Percentiles rank a stretch among this genome's conserved stretches.
Evolutionary conservation across 1,140 invertebrate genomes (phyloP).

Genomic region (Solen grandis): DNA sequence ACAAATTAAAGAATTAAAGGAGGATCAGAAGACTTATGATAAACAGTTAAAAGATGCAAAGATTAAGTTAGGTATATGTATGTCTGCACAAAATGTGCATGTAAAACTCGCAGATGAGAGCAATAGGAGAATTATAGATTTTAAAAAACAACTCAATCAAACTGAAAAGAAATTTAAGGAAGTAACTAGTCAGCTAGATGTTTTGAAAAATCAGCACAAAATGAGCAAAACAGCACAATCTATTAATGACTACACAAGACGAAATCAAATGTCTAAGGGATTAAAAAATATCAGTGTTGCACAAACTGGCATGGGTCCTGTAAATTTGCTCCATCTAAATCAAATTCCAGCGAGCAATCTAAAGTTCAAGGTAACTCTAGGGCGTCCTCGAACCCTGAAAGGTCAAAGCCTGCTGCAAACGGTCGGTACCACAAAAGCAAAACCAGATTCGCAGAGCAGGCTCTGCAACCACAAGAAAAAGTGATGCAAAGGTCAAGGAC

Average conservation of each 20-base stretch:
- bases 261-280: conserved; percentile 5
- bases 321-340: conserved; percentile 25
- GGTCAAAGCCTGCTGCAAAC: background rate
- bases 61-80: conserved; percentile 28
- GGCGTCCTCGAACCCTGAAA: background rate
- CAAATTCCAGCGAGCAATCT: background rate
- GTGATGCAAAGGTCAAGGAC: no score
- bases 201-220: conserved; percentile 48
- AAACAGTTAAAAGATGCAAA: conserved; percentile 40
- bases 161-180: conserved; percentile 42
- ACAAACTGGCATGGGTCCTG: conserved; percentile 23
- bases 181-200: conserved; percentile 10
- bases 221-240: conserved; percentile 52
- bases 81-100: conserved; percentile 34
- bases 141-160: conserved; percentile 29
- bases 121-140: conserved; percentile 12
- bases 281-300: conserved; percentile 18
- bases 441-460: no score
- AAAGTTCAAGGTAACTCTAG: background rate
- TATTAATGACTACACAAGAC: conserved; percentile 49
- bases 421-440: no score
- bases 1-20: conserved; percentile 15
- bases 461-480: no score
- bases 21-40: conserved; percentile 36
- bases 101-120: conserved; percentile 20